Evolutionary conservation across 2,797 vertebrate species (phyloP).

Genomic region (Chromobotia macracanthus): DNA sequence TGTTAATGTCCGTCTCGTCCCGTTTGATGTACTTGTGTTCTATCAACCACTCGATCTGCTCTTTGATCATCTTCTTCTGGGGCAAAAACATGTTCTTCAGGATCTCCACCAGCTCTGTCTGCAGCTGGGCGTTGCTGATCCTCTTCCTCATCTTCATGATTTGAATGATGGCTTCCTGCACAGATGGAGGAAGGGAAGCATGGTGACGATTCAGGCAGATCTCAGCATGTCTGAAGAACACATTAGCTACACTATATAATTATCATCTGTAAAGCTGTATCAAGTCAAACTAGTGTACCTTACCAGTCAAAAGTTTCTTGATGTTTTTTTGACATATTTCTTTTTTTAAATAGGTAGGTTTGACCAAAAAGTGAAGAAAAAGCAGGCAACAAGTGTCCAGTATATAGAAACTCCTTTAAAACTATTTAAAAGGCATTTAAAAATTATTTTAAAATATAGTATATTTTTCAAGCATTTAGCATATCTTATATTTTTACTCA

Average conservation of each 20-base stretch:
- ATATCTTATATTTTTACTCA: too few species aligned
- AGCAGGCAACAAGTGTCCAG: too few species aligned
- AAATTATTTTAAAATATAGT: too few species aligned
- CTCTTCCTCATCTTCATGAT: slow-evolving; percentile 99
- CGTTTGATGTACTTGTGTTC: slow-evolving; percentile 97
- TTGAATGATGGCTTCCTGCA: slow-evolving; percentile 96
- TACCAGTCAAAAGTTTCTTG: too few species aligned
- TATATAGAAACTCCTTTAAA: too few species aligned
- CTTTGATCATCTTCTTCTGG: slow-evolving; percentile 99
- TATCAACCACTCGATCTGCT: slow-evolving; percentile 98
- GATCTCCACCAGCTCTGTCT: slow-evolving; percentile 98
- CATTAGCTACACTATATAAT: neutral
- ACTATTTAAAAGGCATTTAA: too few species aligned
- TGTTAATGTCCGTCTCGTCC: slow-evolving; percentile 94
- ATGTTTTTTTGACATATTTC: too few species aligned
- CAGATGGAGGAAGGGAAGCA: neutral
- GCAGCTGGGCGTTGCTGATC: slow-evolving; percentile 95
- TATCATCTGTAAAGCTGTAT: neutral
- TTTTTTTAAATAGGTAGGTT: neutral
- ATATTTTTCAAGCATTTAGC: too few species aligned
- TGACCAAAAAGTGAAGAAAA: too few species aligned
- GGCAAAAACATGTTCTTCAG: slow-evolving; percentile 99
- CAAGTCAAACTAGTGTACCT: too few species aligned
- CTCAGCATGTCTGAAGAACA: neutral
- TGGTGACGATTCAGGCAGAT: neutral